Base-by-base conservation (phyloP, 2,888 invertebrate genomes). In the Tenodera sinensis region DNA sequence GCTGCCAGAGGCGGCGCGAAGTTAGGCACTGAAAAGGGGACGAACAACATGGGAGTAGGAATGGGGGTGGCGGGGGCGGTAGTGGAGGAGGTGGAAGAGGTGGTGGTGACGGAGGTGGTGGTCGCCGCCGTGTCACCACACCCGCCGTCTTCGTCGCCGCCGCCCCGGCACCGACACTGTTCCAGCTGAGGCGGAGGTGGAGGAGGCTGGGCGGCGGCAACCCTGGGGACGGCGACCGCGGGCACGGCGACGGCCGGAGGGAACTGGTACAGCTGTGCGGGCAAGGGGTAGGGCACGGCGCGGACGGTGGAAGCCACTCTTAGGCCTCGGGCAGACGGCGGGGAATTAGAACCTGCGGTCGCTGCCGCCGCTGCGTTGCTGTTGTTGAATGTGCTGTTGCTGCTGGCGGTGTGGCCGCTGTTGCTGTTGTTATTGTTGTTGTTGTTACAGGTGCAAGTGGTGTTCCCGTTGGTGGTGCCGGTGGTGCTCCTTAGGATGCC, bases 21-120 rank as follows among this genome's bases (percentile, higher is more conserved):
- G 91, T 92, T 93, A 90, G 93, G 93, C 91, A 94, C 93, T 89
- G 93, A 92, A 91, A 94, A 93, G 88, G 94, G 94, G 90, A 94
- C 94, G 92, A 94, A 94, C 91, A 94, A 92, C 94, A 94, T 94
- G 91, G 93, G 94, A 84, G 93, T 92, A 88, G 34, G 84, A 54
- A 89, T 89, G 89, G 89, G 82, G 88, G 86, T 89, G 88, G 90
- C 87, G 88, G 86, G 86, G 85, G 90, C 88, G 89, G 88, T 90
- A 86, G 90, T 86, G 42, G 85, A 88, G 89, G 89, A 83, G 89
- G 88, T 88, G 85, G 90, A 85, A 28, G 90, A 84, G 85, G 89
- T 87, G 27, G 89, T 81, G 84, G 89, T 89, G 82, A 88, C 90
- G 83, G 85, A 86, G 86, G 90, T 88, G 83, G 86, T 28, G 85